Conservation (phyloP, 2,113 vertebrate species). For the Brienomyrus longianalis region DNA sequence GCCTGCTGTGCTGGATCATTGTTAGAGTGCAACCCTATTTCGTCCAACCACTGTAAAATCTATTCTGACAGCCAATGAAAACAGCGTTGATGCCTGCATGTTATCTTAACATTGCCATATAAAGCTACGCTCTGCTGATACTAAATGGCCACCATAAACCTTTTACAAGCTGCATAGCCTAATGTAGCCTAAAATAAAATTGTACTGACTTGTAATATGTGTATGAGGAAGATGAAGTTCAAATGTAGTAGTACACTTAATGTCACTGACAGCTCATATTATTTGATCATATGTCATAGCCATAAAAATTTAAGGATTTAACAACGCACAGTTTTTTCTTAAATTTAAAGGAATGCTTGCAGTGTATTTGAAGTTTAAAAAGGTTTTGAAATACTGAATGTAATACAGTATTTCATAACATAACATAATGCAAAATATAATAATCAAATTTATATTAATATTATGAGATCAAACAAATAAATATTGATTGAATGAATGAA, state of each 20-base stretch:
- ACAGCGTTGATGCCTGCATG: slow-evolving; percentile 67
- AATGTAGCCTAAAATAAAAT: slow-evolving; percentile 58
- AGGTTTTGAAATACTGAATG: not conserved
- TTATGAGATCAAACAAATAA: not conserved
- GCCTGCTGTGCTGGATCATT: slow-evolving; percentile 54
- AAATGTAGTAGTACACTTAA: not conserved
- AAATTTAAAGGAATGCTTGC: not conserved
- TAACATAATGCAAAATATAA: not conserved
- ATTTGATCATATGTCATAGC: not conserved
- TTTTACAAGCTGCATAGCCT: slow-evolving; percentile 59
- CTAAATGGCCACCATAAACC: slow-evolving; percentile 69
- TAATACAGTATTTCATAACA: not conserved
- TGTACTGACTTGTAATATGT: slow-evolving; percentile 53
- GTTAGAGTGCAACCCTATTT: slow-evolving; percentile 51
- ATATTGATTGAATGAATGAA: not conserved
- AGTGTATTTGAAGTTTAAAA: not conserved
- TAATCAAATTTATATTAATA: not conserved
- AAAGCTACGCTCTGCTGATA: slow-evolving; percentile 62
- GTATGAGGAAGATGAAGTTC: slow-evolving; percentile 45
- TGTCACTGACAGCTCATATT: not conserved
- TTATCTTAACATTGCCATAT: slow-evolving; percentile 70
- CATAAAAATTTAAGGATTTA: not conserved
- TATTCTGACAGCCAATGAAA: slow-evolving; percentile 70
- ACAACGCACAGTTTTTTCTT: not conserved
- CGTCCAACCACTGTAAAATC: slow-evolving; percentile 63